A percentile compares a stretch with the other conserved stretches of the same genome.
These are phyloP conservation scores for Apodemia zela DNA, from an alignment of 2,888 invertebrate genomes.

Conservation along the genomic window DNA sequence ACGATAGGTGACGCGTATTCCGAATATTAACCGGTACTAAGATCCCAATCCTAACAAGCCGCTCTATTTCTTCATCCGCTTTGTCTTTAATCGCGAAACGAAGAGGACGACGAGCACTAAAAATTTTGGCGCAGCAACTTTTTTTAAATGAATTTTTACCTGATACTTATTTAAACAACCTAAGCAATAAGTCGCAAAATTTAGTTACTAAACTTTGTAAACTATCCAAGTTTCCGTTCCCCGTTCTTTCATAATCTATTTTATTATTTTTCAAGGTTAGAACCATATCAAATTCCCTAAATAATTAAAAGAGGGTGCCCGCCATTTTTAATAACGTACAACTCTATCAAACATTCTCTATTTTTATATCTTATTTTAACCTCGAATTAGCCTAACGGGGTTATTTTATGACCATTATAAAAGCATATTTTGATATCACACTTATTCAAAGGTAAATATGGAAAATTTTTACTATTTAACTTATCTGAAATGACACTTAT, in stretches of 20 bases:
- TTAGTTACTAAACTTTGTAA: not conserved
- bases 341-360: conserved; percentile 22
- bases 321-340: conserved; percentile 33
- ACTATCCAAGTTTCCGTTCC: not conserved
- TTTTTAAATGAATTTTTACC: conserved; percentile 27
- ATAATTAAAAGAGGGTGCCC: conserved; percentile 32
- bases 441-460: conserved; percentile 15
- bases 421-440: conserved; percentile 33
- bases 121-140: conserved; percentile 27
- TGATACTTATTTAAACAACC: conserved; percentile 25
- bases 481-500: conserved; percentile 30
- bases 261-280: conserved; percentile 10
- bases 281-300: conserved; percentile 27
- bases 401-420: conserved; percentile 35
- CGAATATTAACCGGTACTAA: conserved; percentile 23
- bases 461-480: conserved; percentile 25
- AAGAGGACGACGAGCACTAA: conserved; percentile 25
- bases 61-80: not conserved
- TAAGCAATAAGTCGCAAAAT: conserved; percentile 25
- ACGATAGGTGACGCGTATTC: too few relatives aligned
- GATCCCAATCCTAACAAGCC: not conserved
- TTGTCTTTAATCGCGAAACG: conserved; percentile 24
- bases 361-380: conserved; percentile 22
- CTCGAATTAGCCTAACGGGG: conserved; percentile 29
- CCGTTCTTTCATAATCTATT: not conserved